Evolutionary conservation across 2,113 vertebrate genomes (phyloP).

Genomic region (Bubo bubo): DNA sequence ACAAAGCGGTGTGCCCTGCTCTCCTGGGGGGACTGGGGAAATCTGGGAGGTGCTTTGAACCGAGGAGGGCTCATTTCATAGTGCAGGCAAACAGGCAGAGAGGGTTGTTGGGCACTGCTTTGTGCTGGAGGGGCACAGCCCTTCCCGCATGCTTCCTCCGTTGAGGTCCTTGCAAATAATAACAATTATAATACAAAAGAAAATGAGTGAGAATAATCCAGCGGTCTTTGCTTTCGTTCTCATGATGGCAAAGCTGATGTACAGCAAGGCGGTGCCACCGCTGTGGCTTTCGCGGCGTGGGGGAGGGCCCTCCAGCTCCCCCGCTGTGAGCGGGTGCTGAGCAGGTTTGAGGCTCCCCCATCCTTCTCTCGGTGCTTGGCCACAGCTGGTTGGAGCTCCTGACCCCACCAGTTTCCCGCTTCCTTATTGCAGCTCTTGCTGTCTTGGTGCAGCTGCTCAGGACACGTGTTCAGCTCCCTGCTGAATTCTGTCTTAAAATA

Average conservation of each 20-base stretch:
- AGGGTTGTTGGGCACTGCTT: neutral
- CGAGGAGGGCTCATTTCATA: neutral
- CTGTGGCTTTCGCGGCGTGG: neutral
- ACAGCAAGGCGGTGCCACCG: fast-evolving
- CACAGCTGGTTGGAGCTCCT: fast-evolving
- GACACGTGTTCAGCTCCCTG: neutral
- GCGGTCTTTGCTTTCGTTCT: neutral
- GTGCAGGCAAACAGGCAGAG: neutral
- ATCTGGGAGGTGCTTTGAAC: neutral
- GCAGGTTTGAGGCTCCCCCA: neutral
- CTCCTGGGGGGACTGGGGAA: neutral
- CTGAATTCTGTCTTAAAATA: neutral
- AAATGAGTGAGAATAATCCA: neutral
- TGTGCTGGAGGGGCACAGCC: neutral
- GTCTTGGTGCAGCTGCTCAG: neutral
- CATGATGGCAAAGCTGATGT: neutral
- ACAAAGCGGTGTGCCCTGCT: neutral
- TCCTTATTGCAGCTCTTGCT: neutral
- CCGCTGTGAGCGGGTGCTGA: fast-evolving
- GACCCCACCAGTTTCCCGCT: fast-evolving
- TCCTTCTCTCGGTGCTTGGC: neutral
- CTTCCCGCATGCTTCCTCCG: neutral
- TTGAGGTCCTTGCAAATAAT: neutral
- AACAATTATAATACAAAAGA: neutral
- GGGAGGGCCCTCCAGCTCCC: neutral